These are phyloP conservation scores for Alloscopus bannaensis DNA, from an alignment of 2,888 invertebrate species.

Conservation along the genomic window DNA sequence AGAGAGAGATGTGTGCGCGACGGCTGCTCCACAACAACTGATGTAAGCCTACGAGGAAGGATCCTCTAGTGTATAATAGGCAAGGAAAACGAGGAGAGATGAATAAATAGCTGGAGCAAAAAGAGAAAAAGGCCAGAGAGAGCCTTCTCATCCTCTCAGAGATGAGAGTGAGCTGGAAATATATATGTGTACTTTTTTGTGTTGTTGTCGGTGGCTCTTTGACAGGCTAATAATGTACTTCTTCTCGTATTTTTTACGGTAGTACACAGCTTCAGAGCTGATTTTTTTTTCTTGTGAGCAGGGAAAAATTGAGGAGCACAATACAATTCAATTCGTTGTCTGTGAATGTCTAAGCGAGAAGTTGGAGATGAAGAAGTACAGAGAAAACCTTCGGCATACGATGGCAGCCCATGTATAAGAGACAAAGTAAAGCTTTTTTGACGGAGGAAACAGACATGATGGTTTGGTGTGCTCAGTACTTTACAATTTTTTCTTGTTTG, in stretches of 20 bases:
- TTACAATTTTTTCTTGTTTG: no score
- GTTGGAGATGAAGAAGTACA: neutral
- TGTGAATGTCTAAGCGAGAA: neutral
- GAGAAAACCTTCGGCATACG: slow-evolving; percentile 28
- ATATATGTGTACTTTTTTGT: slow-evolving; percentile 32
- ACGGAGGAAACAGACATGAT: slow-evolving; percentile 29
- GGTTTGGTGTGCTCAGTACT: neutral
- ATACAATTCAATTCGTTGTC: neutral
- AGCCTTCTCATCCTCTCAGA: slow-evolving; percentile 35
- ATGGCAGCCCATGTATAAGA: no score
- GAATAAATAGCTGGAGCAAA: slow-evolving; percentile 48
- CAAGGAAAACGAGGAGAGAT: slow-evolving; percentile 18
- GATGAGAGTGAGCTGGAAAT: no score
- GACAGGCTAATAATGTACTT: slow-evolving; percentile 63
- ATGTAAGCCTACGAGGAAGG: slow-evolving; percentile 51
- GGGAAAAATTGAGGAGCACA: neutral
- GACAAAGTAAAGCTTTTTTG: slow-evolving; percentile 4
- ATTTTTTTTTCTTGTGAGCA: slow-evolving; percentile 8
- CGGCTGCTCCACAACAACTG: slow-evolving; percentile 60
- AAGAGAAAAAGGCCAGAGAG: slow-evolving; percentile 39
- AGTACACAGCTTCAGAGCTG: neutral
- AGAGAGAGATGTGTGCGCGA: slow-evolving; percentile 45
- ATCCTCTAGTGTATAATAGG: slow-evolving; percentile 49
- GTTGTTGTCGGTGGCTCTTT: slow-evolving; percentile 59
- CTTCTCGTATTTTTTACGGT: slow-evolving; percentile 30